These are phyloP conservation scores for Hystrix cristata DNA, from an alignment of 2,113 vertebrate species.

Conservation along the genomic window DNA sequence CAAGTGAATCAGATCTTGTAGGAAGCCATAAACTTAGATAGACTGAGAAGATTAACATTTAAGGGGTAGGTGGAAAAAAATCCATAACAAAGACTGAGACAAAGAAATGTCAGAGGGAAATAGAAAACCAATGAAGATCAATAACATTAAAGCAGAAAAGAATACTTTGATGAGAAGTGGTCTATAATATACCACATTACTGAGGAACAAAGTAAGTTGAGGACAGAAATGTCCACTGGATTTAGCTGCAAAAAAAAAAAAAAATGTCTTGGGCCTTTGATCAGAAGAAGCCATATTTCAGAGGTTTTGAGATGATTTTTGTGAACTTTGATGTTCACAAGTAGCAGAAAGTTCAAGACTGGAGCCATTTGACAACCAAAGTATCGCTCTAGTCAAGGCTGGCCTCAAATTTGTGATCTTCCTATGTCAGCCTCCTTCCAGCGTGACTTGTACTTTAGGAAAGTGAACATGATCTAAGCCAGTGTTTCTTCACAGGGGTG, in stretches of 20 bases:
- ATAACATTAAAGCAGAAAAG: not conserved
- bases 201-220: not conserved
- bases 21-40: not conserved
- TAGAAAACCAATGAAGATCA: not conserved
- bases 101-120: not conserved
- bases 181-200: not conserved
- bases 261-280: not conserved
- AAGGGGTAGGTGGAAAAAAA: not conserved
- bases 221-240: not conserved
- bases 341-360: not conserved
- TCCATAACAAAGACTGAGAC: not conserved
- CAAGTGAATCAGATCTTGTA: not conserved
- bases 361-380: not conserved
- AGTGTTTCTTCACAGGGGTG: not conserved
- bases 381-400: not conserved
- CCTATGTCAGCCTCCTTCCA: not conserved
- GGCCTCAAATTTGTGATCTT: not conserved
- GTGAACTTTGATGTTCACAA: not conserved
- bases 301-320: not conserved
- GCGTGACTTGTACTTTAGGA: not conserved
- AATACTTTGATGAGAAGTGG: not conserved
- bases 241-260: not conserved
- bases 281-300: not conserved
- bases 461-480: slow-evolving; percentile 1
- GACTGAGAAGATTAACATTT: not conserved